Evolutionary conservation across 2,113 vertebrate genomes (phyloP).

Genomic region (Rhipidura dahli): DNA sequence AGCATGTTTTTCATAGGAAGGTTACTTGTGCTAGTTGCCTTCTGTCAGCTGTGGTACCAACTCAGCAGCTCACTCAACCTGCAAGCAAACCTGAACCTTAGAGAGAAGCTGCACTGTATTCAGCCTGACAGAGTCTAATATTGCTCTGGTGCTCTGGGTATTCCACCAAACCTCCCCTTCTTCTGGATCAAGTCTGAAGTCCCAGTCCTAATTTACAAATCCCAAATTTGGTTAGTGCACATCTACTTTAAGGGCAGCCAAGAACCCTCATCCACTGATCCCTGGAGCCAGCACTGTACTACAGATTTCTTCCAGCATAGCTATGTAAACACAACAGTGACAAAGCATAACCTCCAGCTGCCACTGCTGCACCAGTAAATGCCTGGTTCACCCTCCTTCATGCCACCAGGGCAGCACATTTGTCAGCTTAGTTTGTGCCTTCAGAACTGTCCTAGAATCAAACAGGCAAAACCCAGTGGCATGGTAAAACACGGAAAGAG

Average conservation of each 20-base stretch:
- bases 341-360: background rate
- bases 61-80: constrained; percentile 4
- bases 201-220: constrained; percentile 47
- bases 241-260: constrained; percentile 25
- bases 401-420: background rate
- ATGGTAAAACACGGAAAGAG: background rate
- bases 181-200: background rate
- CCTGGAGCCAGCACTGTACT: background rate
- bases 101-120: background rate
- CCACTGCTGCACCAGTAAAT: background rate
- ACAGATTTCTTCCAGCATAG: background rate
- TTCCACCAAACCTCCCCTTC: background rate
- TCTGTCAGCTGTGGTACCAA: background rate
- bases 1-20: background rate
- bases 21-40: background rate
- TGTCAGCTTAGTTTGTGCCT: background rate
- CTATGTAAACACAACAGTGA: background rate
- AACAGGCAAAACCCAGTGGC: background rate
- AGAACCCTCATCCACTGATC: background rate
- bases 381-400: background rate
- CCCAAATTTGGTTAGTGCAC: constrained; percentile 14
- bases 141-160: constrained; percentile 45
- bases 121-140: constrained; percentile 7
- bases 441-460: background rate
- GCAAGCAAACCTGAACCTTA: background rate